Percentiles rank a stretch among this genome's conserved stretches.
Conservation (phyloP, 2,888 invertebrate species). For the Drosophila aldrichi region DNA sequence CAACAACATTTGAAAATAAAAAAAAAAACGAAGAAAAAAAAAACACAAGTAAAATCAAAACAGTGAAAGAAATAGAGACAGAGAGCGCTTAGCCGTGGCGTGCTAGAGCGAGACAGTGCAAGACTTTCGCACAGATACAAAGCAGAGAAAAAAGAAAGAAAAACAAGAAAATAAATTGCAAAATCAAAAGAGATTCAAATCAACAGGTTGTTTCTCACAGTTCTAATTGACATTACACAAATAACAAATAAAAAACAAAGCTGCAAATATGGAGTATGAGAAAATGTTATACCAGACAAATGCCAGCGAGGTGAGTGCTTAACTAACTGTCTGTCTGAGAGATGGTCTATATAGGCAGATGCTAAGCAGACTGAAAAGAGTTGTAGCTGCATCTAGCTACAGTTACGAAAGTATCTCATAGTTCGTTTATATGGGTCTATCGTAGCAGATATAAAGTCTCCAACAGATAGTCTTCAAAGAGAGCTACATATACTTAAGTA, state of each 20-base stretch:
- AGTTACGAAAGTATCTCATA: not conserved
- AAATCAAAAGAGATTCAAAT: constrained; percentile 23
- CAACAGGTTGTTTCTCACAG: constrained; percentile 29
- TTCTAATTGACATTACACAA: constrained; percentile 29
- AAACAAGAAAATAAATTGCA: constrained; percentile 29
- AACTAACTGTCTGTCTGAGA: not conserved
- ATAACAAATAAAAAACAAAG: constrained; percentile 9
- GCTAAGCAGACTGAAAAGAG: too few relatives aligned
- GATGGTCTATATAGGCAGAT: not conserved
- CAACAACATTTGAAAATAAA: constrained; percentile 36
- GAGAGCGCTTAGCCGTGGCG: constrained; percentile 24
- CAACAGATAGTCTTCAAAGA: not conserved
- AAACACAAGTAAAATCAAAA: constrained; percentile 45
- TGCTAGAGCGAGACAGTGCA: constrained; percentile 55
- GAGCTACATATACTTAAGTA: not conserved
- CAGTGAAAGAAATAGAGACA: constrained; percentile 55
- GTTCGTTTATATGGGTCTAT: not conserved
- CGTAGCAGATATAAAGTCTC: not conserved
- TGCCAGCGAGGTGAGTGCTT: constrained; percentile 66
- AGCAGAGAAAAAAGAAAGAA: constrained; percentile 2
- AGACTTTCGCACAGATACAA: constrained; percentile 69
- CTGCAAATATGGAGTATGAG: constrained; percentile 77
- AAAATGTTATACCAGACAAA: constrained; percentile 73
- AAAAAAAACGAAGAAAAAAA: not conserved
- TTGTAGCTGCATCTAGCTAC: not conserved